These are phyloP conservation scores for Chloromyia formosa DNA, from an alignment of 2,888 invertebrate genomes.

Conservation along the genomic window DNA sequence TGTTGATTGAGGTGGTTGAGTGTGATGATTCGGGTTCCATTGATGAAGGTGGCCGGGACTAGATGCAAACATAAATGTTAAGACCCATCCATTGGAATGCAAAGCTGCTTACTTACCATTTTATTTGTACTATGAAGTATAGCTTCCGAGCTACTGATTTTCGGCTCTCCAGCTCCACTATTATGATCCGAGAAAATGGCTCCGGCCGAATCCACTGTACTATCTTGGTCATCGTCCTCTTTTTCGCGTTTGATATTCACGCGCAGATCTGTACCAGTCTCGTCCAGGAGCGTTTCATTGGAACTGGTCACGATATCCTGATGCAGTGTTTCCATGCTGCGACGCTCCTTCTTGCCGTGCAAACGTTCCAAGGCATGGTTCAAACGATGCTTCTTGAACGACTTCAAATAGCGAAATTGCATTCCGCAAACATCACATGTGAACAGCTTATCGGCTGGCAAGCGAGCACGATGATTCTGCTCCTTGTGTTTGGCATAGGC, in stretches of 20 bases:
- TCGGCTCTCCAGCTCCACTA: constrained; percentile 64
- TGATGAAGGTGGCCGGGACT: constrained; percentile 61
- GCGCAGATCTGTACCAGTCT: constrained; percentile 70
- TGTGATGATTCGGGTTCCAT: constrained; percentile 65
- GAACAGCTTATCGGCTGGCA: constrained; percentile 89
- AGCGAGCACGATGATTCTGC: constrained; percentile 85
- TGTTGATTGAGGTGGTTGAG: constrained; percentile 57
- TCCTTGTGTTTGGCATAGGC: constrained; percentile 86
- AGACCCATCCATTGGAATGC: neutral
- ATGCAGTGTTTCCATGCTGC: constrained; percentile 59
- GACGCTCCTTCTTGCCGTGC: constrained; percentile 73
- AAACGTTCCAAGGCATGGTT: constrained; percentile 86
- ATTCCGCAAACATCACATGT: constrained; percentile 92
- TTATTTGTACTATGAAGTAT: constrained; percentile 64
- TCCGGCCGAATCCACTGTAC: constrained; percentile 75
- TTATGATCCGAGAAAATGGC: constrained; percentile 62
- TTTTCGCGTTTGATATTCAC: constrained; percentile 67
- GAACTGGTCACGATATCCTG: constrained; percentile 78
- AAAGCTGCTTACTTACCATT: constrained; percentile 56
- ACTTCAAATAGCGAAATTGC: constrained; percentile 90
- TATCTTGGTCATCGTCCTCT: constrained; percentile 72
- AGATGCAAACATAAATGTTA: neutral
- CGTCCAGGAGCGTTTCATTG: constrained; percentile 70
- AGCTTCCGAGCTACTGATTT: constrained; percentile 62
- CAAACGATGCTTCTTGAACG: constrained; percentile 88